phyloP scores from a whole-genome alignment of 1,140 invertebrate species.

The Drosophila melanogaster region DNA sequence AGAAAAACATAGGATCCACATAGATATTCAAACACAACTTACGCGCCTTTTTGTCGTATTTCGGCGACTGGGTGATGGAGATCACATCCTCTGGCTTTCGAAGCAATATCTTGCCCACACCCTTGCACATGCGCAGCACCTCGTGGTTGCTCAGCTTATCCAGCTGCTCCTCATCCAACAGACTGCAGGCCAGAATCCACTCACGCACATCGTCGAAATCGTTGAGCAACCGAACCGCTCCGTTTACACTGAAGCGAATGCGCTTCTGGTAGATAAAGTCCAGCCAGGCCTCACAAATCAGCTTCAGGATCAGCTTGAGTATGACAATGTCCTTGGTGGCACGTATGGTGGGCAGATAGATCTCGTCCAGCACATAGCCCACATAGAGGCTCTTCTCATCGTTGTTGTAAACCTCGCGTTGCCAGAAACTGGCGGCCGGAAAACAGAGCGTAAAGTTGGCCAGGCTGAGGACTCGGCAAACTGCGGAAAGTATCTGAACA shows the following conservation, averaged over 20 bases:
- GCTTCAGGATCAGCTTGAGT: conserved; percentile 90
- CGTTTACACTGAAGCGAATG: conserved; percentile 88
- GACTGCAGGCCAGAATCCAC: conserved; percentile 88
- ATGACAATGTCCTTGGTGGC: conserved; percentile 90
- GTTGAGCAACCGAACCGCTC: conserved; percentile 88
- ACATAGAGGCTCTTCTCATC: conserved; percentile 79
- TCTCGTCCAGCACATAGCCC: conserved; percentile 86
- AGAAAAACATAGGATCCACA: not conserved
- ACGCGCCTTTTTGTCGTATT: conserved; percentile 74
- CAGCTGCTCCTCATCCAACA: conserved; percentile 85
- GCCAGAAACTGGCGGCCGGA: conserved; percentile 88
- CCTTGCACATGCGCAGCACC: conserved; percentile 91
- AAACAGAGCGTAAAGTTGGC: conserved; percentile 92
- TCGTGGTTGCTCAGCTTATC: conserved; percentile 90
- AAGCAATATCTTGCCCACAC: conserved; percentile 90
- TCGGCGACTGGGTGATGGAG: conserved; percentile 79
- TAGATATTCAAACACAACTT: conserved; percentile 4
- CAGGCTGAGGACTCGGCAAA: conserved; percentile 89
- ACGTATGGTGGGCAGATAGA: conserved; percentile 89
- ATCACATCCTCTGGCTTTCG: conserved; percentile 89
- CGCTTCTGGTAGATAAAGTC: conserved; percentile 92
- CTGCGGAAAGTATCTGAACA: conserved; percentile 88
- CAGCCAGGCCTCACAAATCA: conserved; percentile 93
- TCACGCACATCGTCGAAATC: conserved; percentile 91
- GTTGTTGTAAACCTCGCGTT: conserved; percentile 68